Base-by-base conservation (phyloP, 2,113 vertebrate species). In the Oreochromis aureus region DNA sequence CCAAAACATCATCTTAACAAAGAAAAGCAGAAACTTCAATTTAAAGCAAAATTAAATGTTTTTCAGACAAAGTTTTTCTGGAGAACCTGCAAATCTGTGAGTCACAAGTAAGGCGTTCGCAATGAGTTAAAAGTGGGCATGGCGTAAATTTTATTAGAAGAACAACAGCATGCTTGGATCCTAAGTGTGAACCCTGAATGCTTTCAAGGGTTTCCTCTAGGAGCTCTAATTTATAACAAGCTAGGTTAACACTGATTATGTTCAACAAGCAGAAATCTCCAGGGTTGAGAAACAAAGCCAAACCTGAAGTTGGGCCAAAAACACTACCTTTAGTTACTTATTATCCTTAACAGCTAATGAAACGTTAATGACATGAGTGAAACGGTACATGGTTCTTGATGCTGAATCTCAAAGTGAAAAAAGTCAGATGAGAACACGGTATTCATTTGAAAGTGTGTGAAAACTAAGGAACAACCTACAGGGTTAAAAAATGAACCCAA, bases 391-490 rank as follows among this genome's bases (percentile, higher is more conserved):
- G 36, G 36, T 36, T 36, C 36, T 36, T 9, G 36, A 36, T 36
- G 36, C 36, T 36, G 34, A 34, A 34, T 34, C 8, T 36, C 36
- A 36, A 36, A 27, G 27, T 27, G 9, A 2, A 48, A 46, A 48
- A 55, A 55, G n/a, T 11, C 5, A n/a, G 19, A 9, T 55, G 0
- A 22, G 5, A 22, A 55, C 5, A 55, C 10, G 53, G 53, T 55
- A 55, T 54, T 22, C 0, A 55, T 22, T 22, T 51, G 46, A 51
- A 51, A 18, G 18, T 22, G 1, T 27, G 56, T 16, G 13, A 30
- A 59, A 59, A 30, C 56, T 59, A 59, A 16, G 24, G 24, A 30
- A 30, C 56, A 32, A 32, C 58, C 58, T 32, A 61, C 27, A 18
- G 16, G 27, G 32, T 2, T 1, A 61, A 32, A 61, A 32, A 32